phyloP scores from a whole-genome alignment of 2,888 invertebrate genomes.

The Micoletzkya japonica region DNA sequence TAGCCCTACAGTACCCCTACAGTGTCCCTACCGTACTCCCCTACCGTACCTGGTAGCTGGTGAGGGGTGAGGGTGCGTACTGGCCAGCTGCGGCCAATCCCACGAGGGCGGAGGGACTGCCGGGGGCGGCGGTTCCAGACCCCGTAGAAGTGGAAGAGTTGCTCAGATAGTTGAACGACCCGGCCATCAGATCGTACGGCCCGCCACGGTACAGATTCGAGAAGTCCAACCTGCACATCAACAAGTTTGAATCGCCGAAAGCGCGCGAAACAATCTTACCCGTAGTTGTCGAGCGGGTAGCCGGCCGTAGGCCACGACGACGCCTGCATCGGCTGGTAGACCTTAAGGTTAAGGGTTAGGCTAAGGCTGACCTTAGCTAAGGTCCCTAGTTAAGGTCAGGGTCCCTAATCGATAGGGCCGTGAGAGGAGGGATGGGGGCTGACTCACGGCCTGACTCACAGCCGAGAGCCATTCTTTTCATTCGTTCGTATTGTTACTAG shows the following conservation, averaged over 20 bases:
- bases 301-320: constrained; percentile 1
- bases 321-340: constrained; percentile 8
- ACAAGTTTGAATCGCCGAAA: constrained; percentile 9
- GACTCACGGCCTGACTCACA: too few species aligned
- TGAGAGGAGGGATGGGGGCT: too few species aligned
- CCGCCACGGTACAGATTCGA: constrained; percentile 4
- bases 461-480: too few species aligned
- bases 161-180: neutral
- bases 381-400: too few species aligned
- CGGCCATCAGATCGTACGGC: constrained; percentile 8
- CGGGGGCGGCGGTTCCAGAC: neutral
- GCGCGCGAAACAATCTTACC: neutral
- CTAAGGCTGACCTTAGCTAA: too few species aligned
- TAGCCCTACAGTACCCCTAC: too few species aligned
- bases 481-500: too few species aligned
- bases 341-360: too few species aligned
- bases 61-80: neutral
- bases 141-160: neutral
- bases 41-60: constrained; percentile 3
- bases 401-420: too few species aligned
- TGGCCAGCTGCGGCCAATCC: neutral
- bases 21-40: too few species aligned
- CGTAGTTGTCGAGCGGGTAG: neutral
- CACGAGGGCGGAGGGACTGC: neutral
- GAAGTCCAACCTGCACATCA: neutral